phyloP scores from a whole-genome alignment of 2,113 vertebrate species.

The Egretta garzetta region DNA sequence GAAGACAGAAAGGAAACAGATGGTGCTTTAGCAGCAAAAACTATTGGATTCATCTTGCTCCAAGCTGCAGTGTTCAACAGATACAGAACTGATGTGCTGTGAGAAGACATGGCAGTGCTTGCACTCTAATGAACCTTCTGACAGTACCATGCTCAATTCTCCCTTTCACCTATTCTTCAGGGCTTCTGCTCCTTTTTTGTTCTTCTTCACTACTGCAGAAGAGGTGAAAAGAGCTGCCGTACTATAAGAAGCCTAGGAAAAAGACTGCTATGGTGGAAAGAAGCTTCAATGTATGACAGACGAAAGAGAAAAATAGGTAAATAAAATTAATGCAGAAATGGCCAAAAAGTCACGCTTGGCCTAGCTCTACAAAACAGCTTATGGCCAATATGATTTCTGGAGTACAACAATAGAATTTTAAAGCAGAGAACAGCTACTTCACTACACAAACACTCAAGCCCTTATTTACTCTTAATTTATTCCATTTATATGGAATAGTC shows the following conservation, averaged over 20 bases:
- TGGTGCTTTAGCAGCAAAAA: not conserved
- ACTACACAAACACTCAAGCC: not conserved
- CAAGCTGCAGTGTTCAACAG: not conserved
- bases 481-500: not conserved
- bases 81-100: not conserved
- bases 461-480: not conserved
- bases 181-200: not conserved
- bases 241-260: not conserved
- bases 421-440: not conserved
- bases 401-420: not conserved
- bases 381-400: not conserved
- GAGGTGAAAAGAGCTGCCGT: not conserved
- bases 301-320: not conserved
- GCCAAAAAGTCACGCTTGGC: not conserved
- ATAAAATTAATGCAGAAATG: not conserved
- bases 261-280: not conserved
- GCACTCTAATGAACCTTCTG: not conserved
- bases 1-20: not conserved
- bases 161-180: not conserved
- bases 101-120: not conserved
- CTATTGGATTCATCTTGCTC: not conserved
- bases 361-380: not conserved
- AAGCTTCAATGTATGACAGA: not conserved
- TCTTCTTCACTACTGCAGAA: not conserved
- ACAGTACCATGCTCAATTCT: not conserved